Evolutionary conservation across 37 sponge, comb jelly and placozoan species (phyloP).

Genomic region (Diacarnus erythraeanus): DNA sequence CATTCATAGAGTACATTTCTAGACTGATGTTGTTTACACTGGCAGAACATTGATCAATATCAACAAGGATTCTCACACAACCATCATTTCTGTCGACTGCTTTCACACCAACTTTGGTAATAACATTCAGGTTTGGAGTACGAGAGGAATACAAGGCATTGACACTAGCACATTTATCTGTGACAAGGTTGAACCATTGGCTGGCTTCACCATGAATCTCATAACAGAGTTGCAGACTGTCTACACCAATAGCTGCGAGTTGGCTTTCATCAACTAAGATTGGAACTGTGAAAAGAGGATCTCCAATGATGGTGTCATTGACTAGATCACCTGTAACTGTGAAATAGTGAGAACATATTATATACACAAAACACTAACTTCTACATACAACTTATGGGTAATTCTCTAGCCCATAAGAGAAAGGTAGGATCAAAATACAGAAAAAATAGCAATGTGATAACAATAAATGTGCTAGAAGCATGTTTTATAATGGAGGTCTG

Average conservation of each 20-base stretch:
- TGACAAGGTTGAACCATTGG: conserved; percentile 38
- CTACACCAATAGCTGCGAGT: not conserved
- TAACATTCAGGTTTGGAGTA: conserved; percentile 39
- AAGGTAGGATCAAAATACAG: not conserved
- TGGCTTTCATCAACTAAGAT: conserved; percentile 9
- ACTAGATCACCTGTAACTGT: conserved; percentile 5
- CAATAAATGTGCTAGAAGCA: not conserved
- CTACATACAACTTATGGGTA: not conserved
- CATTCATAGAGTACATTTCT: not conserved
- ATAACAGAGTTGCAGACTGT: conserved; percentile 39
- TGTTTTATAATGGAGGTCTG: not conserved
- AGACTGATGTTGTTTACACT: conserved; percentile 5
- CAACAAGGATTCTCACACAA: conserved; percentile 41
- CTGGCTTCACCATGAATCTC: conserved; percentile 41
- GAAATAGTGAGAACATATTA: not conserved
- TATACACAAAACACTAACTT: not conserved
- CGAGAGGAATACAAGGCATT: conserved; percentile 30
- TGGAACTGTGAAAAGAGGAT: conserved; percentile 58
- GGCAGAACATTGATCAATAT: conserved; percentile 31
- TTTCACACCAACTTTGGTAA: conserved; percentile 41
- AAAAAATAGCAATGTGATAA: not conserved
- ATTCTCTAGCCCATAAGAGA: not conserved
- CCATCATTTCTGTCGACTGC: conserved; percentile 39
- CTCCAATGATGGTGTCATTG: conserved; percentile 58
- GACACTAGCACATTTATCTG: conserved; percentile 48